Evolutionary conservation across 2,888 invertebrate genomes (phyloP).

Genomic region (Chesias legatella): DNA sequence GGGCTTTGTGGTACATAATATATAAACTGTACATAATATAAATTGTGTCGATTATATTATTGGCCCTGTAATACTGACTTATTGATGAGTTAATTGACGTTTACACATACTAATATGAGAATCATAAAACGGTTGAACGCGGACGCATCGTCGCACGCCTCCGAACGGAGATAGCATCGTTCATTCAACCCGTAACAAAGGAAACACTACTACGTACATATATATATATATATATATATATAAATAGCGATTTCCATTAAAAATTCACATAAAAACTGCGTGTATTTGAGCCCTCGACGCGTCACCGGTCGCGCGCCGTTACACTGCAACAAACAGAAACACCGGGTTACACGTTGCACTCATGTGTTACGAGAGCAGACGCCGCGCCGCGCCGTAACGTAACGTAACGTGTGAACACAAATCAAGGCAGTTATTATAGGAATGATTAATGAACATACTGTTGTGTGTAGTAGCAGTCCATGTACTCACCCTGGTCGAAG

Average conservation of each 20-base stretch:
- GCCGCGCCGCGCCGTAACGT: too few species aligned
- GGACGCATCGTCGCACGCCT: conserved; percentile 29
- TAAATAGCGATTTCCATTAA: conserved; percentile 59
- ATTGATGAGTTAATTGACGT: conserved; percentile 66
- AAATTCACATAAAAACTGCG: conserved; percentile 73
- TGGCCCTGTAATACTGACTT: conserved; percentile 77
- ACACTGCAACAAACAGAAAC: conserved; percentile 58
- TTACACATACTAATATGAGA: conserved; percentile 46
- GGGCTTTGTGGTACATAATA: neutral
- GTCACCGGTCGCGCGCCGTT: conserved; percentile 30
- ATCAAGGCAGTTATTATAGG: conserved; percentile 57
- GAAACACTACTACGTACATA: conserved; percentile 39
- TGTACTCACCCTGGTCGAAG: conserved; percentile 88
- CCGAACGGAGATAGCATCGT: conserved; percentile 29
- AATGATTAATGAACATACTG: conserved; percentile 44
- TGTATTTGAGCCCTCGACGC: conserved; percentile 65
- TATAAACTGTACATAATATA: conserved; percentile 27
- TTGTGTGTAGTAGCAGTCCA: conserved; percentile 48
- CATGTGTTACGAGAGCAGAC: too few species aligned
- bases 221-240: conserved; percentile 37
- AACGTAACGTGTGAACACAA: conserved; percentile 3
- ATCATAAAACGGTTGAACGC: too few species aligned
- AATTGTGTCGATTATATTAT: conserved; percentile 34
- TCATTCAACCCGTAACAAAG: conserved; percentile 43
- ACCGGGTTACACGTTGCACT: too few species aligned